phyloP scores from a whole-genome alignment of 2,888 invertebrate genomes.

The Drosophila lutescens region DNA sequence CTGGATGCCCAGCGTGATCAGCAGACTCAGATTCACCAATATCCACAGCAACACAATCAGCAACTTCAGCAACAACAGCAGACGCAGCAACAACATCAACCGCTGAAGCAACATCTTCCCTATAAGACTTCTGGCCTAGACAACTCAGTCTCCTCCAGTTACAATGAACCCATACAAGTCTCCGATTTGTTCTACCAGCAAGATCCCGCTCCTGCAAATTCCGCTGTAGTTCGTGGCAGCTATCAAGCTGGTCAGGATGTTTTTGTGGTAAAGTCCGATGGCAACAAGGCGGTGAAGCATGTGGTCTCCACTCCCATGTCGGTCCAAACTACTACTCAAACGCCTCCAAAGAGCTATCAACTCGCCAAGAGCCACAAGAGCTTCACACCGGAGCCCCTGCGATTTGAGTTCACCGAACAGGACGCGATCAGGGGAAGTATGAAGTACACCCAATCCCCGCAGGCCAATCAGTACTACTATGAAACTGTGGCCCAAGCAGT shows the following conservation, averaged over 20 bases:
- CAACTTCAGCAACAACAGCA: constrained; percentile 37
- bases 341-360: constrained; percentile 55
- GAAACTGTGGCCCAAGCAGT: constrained; percentile 55
- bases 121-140: constrained; percentile 35
- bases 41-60: constrained; percentile 56
- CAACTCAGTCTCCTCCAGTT: constrained; percentile 52
- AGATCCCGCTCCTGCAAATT: constrained; percentile 60
- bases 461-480: constrained; percentile 58
- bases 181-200: constrained; percentile 73
- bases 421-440: constrained; percentile 80
- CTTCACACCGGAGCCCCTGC: constrained; percentile 77
- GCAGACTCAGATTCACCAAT: constrained; percentile 54
- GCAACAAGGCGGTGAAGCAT: constrained; percentile 79
- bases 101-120: constrained; percentile 21
- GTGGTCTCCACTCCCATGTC: constrained; percentile 64
- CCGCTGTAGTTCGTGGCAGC: constrained; percentile 75
- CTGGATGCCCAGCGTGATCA: constrained; percentile 73
- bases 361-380: constrained; percentile 54
- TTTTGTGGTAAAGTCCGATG: constrained; percentile 81
- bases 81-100: constrained; percentile 28
- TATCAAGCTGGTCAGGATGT: constrained; percentile 80
- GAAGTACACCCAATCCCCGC: constrained; percentile 79
- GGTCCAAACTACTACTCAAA: constrained; percentile 52
- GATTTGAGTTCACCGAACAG: constrained; percentile 83
- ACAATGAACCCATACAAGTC: constrained; percentile 59